Evolutionary conservation across 2,113 vertebrate species (phyloP).

Genomic region (Melanostigma gelatinosum): DNA sequence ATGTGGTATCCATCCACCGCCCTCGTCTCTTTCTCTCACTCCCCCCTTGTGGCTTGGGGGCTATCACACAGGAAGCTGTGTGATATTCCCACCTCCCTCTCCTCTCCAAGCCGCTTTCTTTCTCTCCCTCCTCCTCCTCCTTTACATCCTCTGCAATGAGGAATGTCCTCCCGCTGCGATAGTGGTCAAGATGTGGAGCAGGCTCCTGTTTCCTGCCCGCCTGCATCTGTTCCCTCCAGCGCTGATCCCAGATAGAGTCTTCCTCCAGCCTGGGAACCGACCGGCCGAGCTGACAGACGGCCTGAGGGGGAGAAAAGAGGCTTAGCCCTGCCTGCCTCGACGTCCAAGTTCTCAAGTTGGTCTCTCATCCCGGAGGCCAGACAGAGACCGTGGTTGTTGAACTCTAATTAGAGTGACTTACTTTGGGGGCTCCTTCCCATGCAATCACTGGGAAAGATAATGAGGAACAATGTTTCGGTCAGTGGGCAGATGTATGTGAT

Average conservation of each 20-base stretch:
- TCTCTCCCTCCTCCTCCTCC: constrained; percentile 29
- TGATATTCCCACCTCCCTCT: constrained; percentile 61
- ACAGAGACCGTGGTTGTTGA: constrained; percentile 43
- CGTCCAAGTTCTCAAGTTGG: constrained; percentile 46
- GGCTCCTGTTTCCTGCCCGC: constrained; percentile 77
- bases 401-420: constrained; percentile 51
- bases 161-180: constrained; percentile 81
- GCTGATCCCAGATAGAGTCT: constrained; percentile 73
- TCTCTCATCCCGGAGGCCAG: constrained; percentile 36
- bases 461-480: constrained; percentile 36
- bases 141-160: constrained; percentile 63
- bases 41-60: constrained; percentile 49
- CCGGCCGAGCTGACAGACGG: constrained; percentile 56
- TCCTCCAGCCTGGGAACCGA: constrained; percentile 72
- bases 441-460: constrained; percentile 45
- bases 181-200: constrained; percentile 70
- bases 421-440: constrained; percentile 33
- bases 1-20: constrained; percentile 41
- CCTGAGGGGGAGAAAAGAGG: constrained; percentile 31
- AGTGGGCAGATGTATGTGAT: constrained; percentile 32
- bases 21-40: constrained; percentile 16
- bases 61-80: constrained; percentile 73
- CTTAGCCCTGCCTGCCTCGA: constrained; percentile 31
- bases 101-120: not conserved
- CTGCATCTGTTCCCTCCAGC: constrained; percentile 72